A percentile compares a stretch with the other conserved stretches of the same genome.
Conservation (phyloP, 53 echinoderm and acorn worm genomes). For the Paracentrotus lividus region DNA sequence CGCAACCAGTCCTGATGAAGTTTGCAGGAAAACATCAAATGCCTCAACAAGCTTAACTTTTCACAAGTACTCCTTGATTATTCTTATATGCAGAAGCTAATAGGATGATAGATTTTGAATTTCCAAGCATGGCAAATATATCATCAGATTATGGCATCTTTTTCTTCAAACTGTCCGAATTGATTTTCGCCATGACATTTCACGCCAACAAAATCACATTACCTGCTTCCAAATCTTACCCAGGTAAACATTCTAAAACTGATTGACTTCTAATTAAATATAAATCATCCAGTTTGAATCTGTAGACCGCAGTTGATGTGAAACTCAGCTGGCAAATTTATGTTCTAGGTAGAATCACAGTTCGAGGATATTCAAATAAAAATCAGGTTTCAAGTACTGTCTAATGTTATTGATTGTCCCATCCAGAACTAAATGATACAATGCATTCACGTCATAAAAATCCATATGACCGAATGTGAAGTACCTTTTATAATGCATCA, state of each 20-base stretch:
- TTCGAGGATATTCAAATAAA: neutral
- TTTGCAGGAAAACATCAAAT: slow-evolving; percentile 28
- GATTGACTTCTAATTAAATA: neutral
- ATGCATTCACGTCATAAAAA: neutral
- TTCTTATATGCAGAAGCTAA: neutral
- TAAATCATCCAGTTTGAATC: neutral
- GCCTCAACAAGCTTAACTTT: slow-evolving; percentile 28
- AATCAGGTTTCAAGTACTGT: neutral
- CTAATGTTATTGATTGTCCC: neutral
- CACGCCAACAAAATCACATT: slow-evolving; percentile 26
- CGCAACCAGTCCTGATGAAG: slow-evolving; percentile 4
- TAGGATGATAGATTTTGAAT: slow-evolving; percentile 18
- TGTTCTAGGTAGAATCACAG: neutral
- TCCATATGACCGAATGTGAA: neutral
- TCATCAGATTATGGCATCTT: neutral
- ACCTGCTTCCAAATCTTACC: neutral
- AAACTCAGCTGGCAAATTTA: neutral
- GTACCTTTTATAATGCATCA: neutral
- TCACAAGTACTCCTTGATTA: neutral
- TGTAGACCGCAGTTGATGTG: neutral
- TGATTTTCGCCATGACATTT: neutral
- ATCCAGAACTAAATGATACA: neutral
- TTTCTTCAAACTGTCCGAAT: neutral
- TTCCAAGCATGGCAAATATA: neutral
- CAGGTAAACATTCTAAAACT: slow-evolving; percentile 19